Conservation (phyloP, 2,888 invertebrate species). For the Epistrophella euchroma region DNA sequence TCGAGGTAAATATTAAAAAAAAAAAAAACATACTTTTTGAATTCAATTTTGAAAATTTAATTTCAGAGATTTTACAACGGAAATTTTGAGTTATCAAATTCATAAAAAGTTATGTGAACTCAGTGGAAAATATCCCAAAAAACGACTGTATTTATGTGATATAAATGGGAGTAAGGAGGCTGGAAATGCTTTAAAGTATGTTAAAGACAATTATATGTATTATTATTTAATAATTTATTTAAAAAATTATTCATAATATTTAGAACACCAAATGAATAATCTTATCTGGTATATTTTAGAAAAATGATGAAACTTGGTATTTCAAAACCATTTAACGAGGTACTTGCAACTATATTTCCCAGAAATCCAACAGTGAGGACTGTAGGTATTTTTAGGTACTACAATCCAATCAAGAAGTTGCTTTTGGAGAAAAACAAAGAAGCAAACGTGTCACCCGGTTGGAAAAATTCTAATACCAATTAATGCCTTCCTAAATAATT, state of each 20-base stretch:
- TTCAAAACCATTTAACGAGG: slow-evolving; percentile 90
- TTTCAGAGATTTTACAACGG: slow-evolving; percentile 88
- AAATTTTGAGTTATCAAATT: slow-evolving; percentile 27
- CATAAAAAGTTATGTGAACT: slow-evolving; percentile 32
- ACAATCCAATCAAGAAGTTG: slow-evolving; percentile 87
- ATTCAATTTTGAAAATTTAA: background rate
- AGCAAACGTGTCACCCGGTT: slow-evolving; percentile 28
- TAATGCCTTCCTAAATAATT: too few relatives aligned
- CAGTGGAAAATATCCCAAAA: slow-evolving; percentile 28
- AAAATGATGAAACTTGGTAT: slow-evolving; percentile 84
- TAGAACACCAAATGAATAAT: too few relatives aligned
- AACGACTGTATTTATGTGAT: slow-evolving; percentile 87
- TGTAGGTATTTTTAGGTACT: slow-evolving; percentile 90
- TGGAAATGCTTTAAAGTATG: slow-evolving; percentile 87
- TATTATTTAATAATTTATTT: too few relatives aligned
- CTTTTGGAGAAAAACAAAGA: slow-evolving; percentile 6
- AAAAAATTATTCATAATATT: too few relatives aligned
- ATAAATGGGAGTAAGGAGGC: slow-evolving; percentile 91
- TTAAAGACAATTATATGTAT: background rate
- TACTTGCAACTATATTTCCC: slow-evolving; percentile 86
- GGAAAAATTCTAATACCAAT: too few relatives aligned
- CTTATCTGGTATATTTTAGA: background rate
- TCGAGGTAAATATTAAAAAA: background rate
- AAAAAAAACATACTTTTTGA: too few relatives aligned
- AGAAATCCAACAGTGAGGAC: slow-evolving; percentile 89